phyloP scores from a whole-genome alignment of 37 sponge, comb jelly and placozoan genomes.

The Chondrilla cf. caribensis region DNA sequence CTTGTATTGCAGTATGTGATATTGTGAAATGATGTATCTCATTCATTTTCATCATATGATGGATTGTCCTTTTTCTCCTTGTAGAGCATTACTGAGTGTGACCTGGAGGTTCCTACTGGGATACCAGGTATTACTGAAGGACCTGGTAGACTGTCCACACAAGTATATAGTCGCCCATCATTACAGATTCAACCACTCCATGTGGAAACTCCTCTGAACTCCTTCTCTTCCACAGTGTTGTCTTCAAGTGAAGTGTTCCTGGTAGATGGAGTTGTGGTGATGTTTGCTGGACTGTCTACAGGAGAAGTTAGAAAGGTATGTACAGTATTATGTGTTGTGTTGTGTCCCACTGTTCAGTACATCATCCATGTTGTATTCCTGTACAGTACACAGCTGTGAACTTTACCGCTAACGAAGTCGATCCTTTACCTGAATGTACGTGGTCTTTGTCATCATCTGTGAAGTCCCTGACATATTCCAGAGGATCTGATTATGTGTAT shows the following conservation, averaged over 20 bases:
- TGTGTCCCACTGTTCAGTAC: neutral
- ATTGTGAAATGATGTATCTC: too few species aligned
- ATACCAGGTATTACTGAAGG: neutral
- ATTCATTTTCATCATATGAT: too few species aligned
- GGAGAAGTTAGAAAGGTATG: slow-evolving; percentile 14
- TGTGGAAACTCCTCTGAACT: neutral
- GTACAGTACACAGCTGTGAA: neutral
- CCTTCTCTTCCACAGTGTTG: neutral
- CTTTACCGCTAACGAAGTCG: neutral
- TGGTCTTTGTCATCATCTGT: slow-evolving; percentile 35
- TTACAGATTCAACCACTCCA: too few species aligned
- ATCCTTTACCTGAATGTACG: neutral
- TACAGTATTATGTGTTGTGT: slow-evolving; percentile 1
- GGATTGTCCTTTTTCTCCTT: too few species aligned
- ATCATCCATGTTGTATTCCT: neutral
- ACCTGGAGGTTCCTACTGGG: neutral
- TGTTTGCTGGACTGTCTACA: neutral
- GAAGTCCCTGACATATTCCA: slow-evolving; percentile 22
- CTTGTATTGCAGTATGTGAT: too few species aligned
- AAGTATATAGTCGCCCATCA: neutral
- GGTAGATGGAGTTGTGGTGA: slow-evolving; percentile 17
- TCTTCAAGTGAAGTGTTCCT: slow-evolving; percentile 14
- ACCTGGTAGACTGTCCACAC: slow-evolving; percentile 1
- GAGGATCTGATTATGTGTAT: slow-evolving; percentile 45
- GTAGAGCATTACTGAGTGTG: neutral